phyloP scores from a whole-genome alignment of 2,113 vertebrate genomes.

The Toxostoma redivivum region DNA sequence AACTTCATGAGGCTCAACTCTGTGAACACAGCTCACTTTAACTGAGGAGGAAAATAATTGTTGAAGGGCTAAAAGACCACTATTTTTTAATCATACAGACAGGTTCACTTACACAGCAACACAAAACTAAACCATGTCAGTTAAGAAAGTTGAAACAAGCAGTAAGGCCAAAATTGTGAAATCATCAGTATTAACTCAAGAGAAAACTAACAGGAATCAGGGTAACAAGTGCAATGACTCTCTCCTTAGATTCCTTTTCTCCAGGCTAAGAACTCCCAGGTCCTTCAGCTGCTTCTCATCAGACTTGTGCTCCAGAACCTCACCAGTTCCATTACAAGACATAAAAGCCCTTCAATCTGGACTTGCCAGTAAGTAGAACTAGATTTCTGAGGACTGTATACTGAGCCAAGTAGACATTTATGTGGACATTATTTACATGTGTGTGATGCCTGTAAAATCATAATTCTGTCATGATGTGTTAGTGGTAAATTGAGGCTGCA shows the following conservation, averaged over 20 bases:
- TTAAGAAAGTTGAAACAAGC: background rate
- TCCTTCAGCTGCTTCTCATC: background rate
- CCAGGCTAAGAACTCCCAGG: accelerated
- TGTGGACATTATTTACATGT: too few species aligned
- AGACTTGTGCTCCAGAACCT: background rate
- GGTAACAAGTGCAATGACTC: background rate
- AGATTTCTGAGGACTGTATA: background rate
- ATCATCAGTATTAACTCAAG: background rate
- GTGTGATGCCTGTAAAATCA: background rate
- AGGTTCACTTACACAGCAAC: background rate
- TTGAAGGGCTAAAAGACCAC: background rate
- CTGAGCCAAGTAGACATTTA: background rate
- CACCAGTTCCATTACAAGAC: background rate
- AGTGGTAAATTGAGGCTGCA: background rate
- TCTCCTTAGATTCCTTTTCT: background rate
- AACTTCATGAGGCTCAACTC: background rate
- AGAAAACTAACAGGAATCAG: background rate
- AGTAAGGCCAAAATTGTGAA: background rate
- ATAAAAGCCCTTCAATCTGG: background rate
- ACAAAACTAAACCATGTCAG: background rate
- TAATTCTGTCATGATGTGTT: background rate
- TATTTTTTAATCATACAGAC: background rate
- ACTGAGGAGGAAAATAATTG: background rate
- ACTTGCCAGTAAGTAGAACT: background rate
- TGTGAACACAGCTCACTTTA: background rate